phyloP scores from a whole-genome alignment of 2,113 vertebrate species.

The Pycnonotus jocosus region DNA sequence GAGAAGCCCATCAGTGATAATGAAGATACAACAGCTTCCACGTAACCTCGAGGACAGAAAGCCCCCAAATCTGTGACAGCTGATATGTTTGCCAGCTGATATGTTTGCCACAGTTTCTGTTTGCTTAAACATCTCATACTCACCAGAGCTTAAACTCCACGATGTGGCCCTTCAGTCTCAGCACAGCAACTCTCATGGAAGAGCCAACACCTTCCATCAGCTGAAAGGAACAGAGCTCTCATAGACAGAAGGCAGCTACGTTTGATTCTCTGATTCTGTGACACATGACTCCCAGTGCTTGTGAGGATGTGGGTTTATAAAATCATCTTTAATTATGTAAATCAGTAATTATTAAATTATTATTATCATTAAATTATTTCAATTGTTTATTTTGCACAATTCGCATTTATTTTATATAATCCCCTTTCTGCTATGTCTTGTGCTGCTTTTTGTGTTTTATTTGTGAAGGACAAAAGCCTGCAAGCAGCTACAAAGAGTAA shows the following conservation, averaged over 20 bases:
- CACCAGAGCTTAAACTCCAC: background rate
- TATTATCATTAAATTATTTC: background rate
- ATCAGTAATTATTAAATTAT: background rate
- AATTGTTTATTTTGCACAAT: background rate
- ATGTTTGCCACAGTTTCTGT: background rate
- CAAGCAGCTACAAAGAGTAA: background rate
- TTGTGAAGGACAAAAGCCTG: background rate
- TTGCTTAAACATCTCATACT: background rate
- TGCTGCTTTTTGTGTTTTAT: background rate
- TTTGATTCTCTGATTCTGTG: background rate
- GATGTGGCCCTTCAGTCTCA: background rate
- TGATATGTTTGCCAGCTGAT: background rate
- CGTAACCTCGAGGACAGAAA: background rate
- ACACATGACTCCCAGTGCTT: background rate
- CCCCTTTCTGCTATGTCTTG: background rate
- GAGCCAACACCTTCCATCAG: background rate
- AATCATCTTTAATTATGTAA: background rate
- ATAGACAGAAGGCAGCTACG: fast-evolving
- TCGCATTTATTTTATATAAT: background rate
- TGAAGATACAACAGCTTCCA: background rate
- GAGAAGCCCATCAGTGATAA: background rate
- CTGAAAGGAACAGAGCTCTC: background rate
- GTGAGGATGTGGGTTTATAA: background rate
- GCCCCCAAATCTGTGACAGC: background rate
- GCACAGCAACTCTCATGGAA: background rate